A percentile compares a stretch with the other conserved stretches of the same genome.
These are phyloP conservation scores for Sinopyrophorus schimmeli DNA, from an alignment of 2,888 invertebrate genomes.

Conservation along the genomic window DNA sequence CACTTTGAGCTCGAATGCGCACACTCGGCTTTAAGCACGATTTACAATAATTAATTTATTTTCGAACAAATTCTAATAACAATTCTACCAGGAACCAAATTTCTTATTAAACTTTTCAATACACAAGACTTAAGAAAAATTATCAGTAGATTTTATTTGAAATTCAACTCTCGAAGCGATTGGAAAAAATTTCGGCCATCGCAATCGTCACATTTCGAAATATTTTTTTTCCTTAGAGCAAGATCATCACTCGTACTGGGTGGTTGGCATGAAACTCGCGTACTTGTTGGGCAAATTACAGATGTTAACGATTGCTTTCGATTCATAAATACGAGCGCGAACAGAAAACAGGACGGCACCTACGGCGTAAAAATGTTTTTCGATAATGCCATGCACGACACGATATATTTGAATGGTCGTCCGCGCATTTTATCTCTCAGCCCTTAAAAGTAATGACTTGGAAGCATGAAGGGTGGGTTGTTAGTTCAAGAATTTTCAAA, in stretches of 20 bases:
- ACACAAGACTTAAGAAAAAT: too few species aligned
- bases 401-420: conserved; percentile 15
- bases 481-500: too few species aligned
- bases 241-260: conserved; percentile 33
- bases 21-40: too few species aligned
- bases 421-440: conserved; percentile 14
- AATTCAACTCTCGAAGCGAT: too few species aligned
- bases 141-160: too few species aligned
- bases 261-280: conserved; percentile 35
- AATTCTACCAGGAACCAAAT: too few species aligned
- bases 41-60: too few species aligned
- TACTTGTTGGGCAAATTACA: conserved; percentile 40
- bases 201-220: too few species aligned
- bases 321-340: conserved; percentile 42
- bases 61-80: too few species aligned
- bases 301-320: conserved; percentile 43
- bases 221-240: conserved; percentile 16
- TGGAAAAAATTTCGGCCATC: too few species aligned
- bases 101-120: too few species aligned
- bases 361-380: conserved; percentile 40
- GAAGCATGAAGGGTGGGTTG: conserved; percentile 10
- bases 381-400: conserved; percentile 33
- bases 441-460: conserved; percentile 15
- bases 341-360: conserved; percentile 41
- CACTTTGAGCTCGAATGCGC: too few species aligned